These are phyloP conservation scores for Gopherus flavomarginatus DNA, from an alignment of 2,113 vertebrate genomes.

Conservation along the genomic window DNA sequence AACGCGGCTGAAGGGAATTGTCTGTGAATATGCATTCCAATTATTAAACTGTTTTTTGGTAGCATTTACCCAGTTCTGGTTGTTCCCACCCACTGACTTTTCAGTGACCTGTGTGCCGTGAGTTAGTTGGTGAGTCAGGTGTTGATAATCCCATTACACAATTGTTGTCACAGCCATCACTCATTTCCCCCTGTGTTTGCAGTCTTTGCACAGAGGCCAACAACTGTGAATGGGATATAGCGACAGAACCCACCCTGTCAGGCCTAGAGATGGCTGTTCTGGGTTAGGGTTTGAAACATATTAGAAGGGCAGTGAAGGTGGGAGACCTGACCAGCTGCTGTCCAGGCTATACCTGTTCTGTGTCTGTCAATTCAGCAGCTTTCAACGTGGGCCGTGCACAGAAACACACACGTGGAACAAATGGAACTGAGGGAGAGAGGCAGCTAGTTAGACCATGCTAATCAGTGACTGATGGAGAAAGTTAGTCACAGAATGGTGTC, in stretches of 20 bases:
- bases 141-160: background rate
- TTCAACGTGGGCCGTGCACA: background rate
- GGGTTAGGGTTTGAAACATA: background rate
- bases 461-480: background rate
- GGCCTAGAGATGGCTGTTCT: fast-evolving
- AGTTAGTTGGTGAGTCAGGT: background rate
- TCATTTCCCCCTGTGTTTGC: background rate
- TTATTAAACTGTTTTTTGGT: background rate
- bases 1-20: background rate
- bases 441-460: background rate
- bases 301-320: background rate
- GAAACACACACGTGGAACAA: background rate
- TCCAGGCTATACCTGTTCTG: background rate
- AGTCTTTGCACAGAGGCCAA: background rate
- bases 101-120: background rate
- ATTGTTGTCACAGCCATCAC: background rate
- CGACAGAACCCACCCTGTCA: background rate
- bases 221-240: background rate
- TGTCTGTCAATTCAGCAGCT: background rate
- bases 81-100: background rate
- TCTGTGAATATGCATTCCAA: background rate
- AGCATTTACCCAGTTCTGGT: background rate
- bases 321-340: background rate
- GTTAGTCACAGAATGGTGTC: background rate
- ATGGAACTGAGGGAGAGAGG: background rate